A percentile compares a stretch with the other conserved stretches of the same genome.
Conservation (phyloP, 2,113 vertebrate species). For the Rafetus swinhoei region DNA sequence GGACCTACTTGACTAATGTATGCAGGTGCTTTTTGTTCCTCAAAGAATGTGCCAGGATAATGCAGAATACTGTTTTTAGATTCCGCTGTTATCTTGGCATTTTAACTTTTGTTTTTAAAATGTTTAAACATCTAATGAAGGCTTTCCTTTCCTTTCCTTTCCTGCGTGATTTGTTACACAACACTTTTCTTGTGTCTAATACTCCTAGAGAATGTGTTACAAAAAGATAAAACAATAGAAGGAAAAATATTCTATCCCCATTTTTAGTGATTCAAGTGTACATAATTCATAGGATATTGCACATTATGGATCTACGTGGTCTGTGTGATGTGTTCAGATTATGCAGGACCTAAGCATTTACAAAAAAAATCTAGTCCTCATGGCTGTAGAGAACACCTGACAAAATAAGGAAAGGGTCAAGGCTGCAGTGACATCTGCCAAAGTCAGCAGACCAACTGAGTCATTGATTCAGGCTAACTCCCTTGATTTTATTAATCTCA, state of each 20-base stretch:
- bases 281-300: rapidly evolving
- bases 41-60: slow-evolving; percentile 46
- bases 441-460: not conserved
- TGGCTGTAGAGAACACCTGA: not conserved
- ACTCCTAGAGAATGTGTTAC: not conserved
- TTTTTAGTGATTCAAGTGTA: not conserved
- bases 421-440: not conserved
- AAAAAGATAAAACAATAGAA: not conserved
- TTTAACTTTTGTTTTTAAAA: slow-evolving; percentile 25
- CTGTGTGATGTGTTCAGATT: not conserved
- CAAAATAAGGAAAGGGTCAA: not conserved
- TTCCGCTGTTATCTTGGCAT: not conserved
- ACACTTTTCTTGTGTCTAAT: not conserved
- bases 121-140: not conserved
- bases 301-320: rapidly evolving
- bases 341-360: not conserved
- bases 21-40: slow-evolving; percentile 11
- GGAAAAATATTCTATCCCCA: not conserved
- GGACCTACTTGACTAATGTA: not conserved
- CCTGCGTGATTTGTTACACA: not conserved
- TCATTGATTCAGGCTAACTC: not conserved
- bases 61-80: not conserved
- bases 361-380: not conserved
- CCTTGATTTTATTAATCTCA: not conserved
- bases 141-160: rapidly evolving